These are phyloP conservation scores for Metallyticus violacea DNA, from an alignment of 2,888 invertebrate genomes.

Conservation along the genomic window DNA sequence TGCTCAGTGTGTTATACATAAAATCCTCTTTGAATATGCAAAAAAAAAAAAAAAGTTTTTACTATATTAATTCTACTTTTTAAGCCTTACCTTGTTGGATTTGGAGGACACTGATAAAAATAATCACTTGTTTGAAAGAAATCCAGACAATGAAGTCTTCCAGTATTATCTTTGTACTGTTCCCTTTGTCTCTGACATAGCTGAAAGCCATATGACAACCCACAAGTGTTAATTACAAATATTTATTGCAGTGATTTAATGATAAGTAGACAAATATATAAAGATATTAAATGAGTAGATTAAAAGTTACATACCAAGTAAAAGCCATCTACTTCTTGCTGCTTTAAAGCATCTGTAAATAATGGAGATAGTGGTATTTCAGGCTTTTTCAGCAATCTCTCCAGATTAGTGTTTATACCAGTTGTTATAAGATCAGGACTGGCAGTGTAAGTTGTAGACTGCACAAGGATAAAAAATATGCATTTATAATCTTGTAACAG, in stretches of 20 bases:
- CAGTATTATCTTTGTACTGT: constrained; percentile 59
- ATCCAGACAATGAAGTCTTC: constrained; percentile 47
- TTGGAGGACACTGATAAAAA: background rate
- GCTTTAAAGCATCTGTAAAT: background rate
- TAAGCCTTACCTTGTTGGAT: background rate
- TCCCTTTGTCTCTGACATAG: constrained; percentile 58
- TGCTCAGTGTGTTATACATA: no score
- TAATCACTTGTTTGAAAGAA: background rate
- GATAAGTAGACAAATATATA: background rate
- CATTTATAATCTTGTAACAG: no score
- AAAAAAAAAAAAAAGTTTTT: no score
- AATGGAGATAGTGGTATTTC: background rate
- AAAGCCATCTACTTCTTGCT: background rate
- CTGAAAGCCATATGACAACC: constrained; percentile 42
- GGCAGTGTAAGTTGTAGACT: background rate
- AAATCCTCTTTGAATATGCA: no score
- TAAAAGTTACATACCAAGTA: background rate
- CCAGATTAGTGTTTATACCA: background rate
- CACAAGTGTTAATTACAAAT: background rate
- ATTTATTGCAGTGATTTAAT: background rate
- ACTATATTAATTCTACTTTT: constrained; percentile 47
- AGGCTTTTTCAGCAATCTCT: background rate
- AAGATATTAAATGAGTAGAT: background rate
- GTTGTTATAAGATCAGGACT: background rate
- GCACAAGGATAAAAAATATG: background rate